Conservation (phyloP, 2,113 vertebrate genomes). For the Podarcis muralis region DNA sequence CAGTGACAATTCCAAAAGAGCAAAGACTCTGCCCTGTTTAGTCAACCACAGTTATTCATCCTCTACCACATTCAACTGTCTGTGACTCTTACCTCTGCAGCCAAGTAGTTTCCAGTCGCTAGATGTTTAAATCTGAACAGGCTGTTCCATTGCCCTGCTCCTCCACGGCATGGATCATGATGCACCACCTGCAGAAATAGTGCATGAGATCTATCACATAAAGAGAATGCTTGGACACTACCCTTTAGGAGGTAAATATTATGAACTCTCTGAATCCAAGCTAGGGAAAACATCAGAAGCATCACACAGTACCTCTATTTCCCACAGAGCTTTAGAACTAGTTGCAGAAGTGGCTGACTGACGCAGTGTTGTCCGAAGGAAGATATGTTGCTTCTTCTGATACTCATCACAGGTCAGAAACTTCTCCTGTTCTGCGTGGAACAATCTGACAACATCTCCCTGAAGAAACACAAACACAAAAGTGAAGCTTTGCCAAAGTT, state of each 20-base stretch:
- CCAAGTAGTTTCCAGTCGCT: conserved; percentile 95
- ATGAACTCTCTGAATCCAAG: not conserved
- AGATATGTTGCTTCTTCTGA: conserved; percentile 91
- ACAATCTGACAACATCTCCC: conserved; percentile 96
- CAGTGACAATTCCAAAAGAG: not conserved
- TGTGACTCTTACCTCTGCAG: conserved; percentile 86
- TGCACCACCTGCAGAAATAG: conserved; percentile 87
- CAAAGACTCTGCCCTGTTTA: not conserved
- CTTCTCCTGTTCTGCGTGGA: conserved; percentile 98
- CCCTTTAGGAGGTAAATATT: not conserved
- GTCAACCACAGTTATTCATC: too few relatives aligned
- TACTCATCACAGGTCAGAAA: conserved; percentile 95
- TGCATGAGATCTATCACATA: not conserved
- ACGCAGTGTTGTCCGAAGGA: conserved; percentile 92
- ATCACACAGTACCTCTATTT: conserved; percentile 86
- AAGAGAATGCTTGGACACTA: too few relatives aligned
- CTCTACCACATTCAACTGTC: not conserved
- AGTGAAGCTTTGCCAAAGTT: conserved; percentile 16
- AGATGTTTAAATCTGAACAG: conserved; percentile 97
- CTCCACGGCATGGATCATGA: conserved; percentile 93
- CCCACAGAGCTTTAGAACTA: conserved; percentile 98
- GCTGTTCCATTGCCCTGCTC: conserved; percentile 97
- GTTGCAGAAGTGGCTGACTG: conserved; percentile 97
- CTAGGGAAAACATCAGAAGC: not conserved
- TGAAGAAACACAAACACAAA: conserved; percentile 47